Evolutionary conservation across 2,797 vertebrate genomes (phyloP).

Genomic region (Hemibagrus guttatus): DNA sequence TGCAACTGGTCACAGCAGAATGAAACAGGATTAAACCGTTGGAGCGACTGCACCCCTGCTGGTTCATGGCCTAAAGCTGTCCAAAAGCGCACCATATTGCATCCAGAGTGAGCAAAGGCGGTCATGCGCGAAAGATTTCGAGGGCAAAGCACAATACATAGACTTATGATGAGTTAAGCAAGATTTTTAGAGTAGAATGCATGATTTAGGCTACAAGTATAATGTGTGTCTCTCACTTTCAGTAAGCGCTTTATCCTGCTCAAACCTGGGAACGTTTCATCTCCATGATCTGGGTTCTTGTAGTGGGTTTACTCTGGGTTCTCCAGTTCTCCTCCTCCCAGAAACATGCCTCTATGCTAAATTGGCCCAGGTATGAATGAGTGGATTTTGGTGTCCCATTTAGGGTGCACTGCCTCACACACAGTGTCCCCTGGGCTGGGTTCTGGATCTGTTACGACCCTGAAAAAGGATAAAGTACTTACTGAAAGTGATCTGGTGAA

Average conservation of each 20-base stretch:
- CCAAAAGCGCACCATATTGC: slow-evolving; percentile 44
- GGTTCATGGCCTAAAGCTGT: slow-evolving; percentile 3
- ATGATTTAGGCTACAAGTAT: neutral
- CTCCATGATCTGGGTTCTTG: neutral
- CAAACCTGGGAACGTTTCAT: neutral
- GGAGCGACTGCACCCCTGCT: neutral
- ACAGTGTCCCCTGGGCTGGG: neutral
- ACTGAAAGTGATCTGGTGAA: neutral
- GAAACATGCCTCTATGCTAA: neutral
- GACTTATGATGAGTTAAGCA: neutral
- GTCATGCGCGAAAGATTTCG: neutral
- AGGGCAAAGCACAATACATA: neutral
- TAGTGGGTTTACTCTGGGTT: neutral
- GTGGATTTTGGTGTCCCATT: neutral
- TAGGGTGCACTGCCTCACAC: neutral
- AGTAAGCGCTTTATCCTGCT: neutral
- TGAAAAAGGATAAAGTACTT: neutral
- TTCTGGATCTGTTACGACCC: neutral
- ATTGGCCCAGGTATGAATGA: neutral
- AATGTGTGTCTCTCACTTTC: neutral
- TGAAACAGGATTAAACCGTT: slow-evolving; percentile 38
- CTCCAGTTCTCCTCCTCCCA: neutral
- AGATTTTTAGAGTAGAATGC: neutral
- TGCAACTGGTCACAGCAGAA: slow-evolving; percentile 44
- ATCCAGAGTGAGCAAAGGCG: slow-evolving; percentile 8